Percentiles rank a stretch among this genome's conserved stretches.
Conservation (phyloP, 2,888 invertebrate genomes). For the Thymelicus acteon region DNA sequence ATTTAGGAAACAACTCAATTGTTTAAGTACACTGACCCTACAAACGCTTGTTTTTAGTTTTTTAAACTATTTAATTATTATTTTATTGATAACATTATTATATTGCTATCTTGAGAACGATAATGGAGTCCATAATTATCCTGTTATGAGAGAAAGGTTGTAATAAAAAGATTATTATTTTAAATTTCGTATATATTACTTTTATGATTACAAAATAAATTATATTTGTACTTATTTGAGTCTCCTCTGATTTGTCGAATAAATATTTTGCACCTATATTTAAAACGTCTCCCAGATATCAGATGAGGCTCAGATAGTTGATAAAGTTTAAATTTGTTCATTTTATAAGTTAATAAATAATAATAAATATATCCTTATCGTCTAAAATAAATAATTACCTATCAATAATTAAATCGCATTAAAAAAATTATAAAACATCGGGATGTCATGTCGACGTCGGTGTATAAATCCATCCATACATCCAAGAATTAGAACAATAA, state of each 20-base stretch:
- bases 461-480: slow-evolving; percentile 50
- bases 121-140: no score
- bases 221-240: slow-evolving; percentile 52
- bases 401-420: slow-evolving; percentile 49
- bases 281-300: slow-evolving; percentile 74
- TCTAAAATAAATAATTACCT: slow-evolving; percentile 55
- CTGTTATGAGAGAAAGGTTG: background rate
- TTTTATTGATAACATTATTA: no score
- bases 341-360: slow-evolving; percentile 65
- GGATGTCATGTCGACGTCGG: slow-evolving; percentile 52
- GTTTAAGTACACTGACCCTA: no score
- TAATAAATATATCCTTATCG: slow-evolving; percentile 55
- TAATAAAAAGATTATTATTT: slow-evolving; percentile 8
- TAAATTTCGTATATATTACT: slow-evolving; percentile 16
- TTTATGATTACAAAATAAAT: slow-evolving; percentile 31
- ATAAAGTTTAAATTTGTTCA: slow-evolving; percentile 44
- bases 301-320: slow-evolving; percentile 62
- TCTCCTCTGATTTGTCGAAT: slow-evolving; percentile 73
- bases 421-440: slow-evolving; percentile 63
- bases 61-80: no score
- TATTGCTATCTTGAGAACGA: no score
- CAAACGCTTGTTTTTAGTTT: no score
- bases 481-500: slow-evolving; percentile 60
- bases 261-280: slow-evolving; percentile 79
- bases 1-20: no score